Base-by-base conservation (phyloP, 2,797 vertebrate genomes). In the Phoebastria nigripes region DNA sequence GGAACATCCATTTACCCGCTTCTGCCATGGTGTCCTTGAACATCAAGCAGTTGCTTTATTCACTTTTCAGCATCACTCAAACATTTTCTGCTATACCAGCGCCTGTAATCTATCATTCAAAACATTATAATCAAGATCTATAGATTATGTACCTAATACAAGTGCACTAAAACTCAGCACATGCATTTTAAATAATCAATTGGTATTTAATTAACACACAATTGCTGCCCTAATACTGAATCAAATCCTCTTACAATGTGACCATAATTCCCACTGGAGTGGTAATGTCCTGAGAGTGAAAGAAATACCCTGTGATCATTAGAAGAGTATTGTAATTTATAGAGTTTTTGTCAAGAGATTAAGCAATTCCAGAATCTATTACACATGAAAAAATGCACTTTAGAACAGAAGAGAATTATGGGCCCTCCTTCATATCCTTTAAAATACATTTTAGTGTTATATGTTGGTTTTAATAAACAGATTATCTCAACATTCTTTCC, bases 181-280 rank as follows among this genome's bases (percentile, higher is more conserved):
- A 83, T 39, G 46, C n/a, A 87, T 80, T 95, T 96, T 44, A 93
- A 93, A 93, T 95, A 96, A 97, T 96, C 90, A 96, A 85, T 93
- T 86, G 79, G 31, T 92, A 94, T 93, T 97, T 96, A 97, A 97
- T 96, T 97, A 97, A 90, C 71, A 89, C 49, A 92, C 52, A 95
- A 83, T 89, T 86, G 11, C 67, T 94, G 25, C 18, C 69, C 76
- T 95, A 94, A 89, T 92, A 72, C 54, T 35, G 69, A 91, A 96
- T 91, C 79, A 95, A 97, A 97, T 97, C 96, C 93, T 96, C 78
- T 97, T 95, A 96, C 94, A 96, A 52, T 83, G 84, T 96, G 95
- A 94, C 96, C 95, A 77, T 94, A 96, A 97, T 95, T 97, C 94
- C 85, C 87, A 73, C 44, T 91, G 93, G 88, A 94, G 35, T 89